Percentiles rank a stretch among this genome's conserved stretches.
Conservation (phyloP, 2,113 vertebrate species). For the Nettapus auritus region DNA sequence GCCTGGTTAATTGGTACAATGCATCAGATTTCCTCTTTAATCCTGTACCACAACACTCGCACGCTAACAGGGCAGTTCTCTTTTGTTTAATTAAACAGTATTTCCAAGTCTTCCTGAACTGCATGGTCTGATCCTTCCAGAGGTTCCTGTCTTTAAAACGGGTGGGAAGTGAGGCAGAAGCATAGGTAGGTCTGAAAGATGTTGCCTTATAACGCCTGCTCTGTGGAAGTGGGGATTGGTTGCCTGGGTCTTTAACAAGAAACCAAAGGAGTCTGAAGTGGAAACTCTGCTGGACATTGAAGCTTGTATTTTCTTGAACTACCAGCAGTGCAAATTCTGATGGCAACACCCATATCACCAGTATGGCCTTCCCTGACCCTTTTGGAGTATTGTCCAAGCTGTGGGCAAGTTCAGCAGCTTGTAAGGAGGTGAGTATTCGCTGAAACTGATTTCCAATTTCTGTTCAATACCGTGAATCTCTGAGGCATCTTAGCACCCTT, state of each 20-base stretch:
- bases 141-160: not conserved
- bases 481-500: not conserved
- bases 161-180: not conserved
- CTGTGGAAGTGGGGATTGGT: not conserved
- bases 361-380: not conserved
- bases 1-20: slow-evolving; percentile 55
- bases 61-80: not conserved
- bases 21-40: slow-evolving; percentile 54
- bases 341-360: not conserved
- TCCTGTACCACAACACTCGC: not conserved
- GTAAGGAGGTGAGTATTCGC: not conserved
- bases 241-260: not conserved
- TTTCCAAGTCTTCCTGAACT: not conserved
- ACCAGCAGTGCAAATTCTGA: not conserved
- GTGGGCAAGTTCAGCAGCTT: not conserved
- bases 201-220: not conserved
- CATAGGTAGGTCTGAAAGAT: not conserved
- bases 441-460: not conserved
- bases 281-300: not conserved
- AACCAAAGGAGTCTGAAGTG: not conserved
- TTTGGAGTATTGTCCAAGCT: not conserved
- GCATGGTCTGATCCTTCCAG: not conserved
- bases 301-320: not conserved
- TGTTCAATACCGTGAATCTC: not conserved
- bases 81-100: slow-evolving; percentile 33